A percentile compares a stretch with the other conserved stretches of the same genome.
These are phyloP conservation scores for Drosophila yooni DNA, from an alignment of 2,888 invertebrate genomes.

Conservation along the genomic window DNA sequence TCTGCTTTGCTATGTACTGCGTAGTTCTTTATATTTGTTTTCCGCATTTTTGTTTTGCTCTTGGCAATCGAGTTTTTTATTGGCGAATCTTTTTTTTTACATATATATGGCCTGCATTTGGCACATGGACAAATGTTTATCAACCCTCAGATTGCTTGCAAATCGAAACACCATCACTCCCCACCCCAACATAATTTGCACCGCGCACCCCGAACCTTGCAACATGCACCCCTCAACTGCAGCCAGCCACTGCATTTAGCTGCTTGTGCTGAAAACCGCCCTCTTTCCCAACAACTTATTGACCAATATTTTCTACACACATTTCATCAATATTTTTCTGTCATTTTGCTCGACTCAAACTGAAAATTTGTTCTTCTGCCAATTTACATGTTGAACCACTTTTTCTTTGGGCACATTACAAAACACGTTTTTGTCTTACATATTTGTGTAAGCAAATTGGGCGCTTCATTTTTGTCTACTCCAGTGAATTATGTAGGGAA, in stretches of 20 bases:
- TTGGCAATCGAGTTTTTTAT: conserved; percentile 68
- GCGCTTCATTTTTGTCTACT: conserved; percentile 27
- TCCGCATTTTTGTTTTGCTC: conserved; percentile 64
- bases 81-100: conserved; percentile 53
- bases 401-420: conserved; percentile 3
- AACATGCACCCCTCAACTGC: conserved; percentile 10
- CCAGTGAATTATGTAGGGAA: conserved; percentile 25
- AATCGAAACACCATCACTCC: conserved; percentile 52
- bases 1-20: conserved; percentile 62
- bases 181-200: conserved; percentile 19
- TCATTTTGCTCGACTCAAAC: conserved; percentile 19
- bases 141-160: conserved; percentile 45
- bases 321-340: conserved; percentile 1
- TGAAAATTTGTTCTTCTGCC: background rate
- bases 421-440: conserved; percentile 45
- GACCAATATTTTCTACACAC: conserved; percentile 1
- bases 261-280: conserved; percentile 45
- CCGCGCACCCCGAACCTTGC: background rate
- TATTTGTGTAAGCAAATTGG: conserved; percentile 23
- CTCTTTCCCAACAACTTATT: conserved; percentile 3
- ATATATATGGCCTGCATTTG: conserved; percentile 7
- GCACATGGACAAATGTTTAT: conserved; percentile 12
- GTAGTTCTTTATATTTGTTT: conserved; percentile 63
- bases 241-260: conserved; percentile 11
- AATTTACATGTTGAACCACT: conserved; percentile 27